Conservation (phyloP, 2,797 vertebrate genomes). For the Clarias fuscus region DNA sequence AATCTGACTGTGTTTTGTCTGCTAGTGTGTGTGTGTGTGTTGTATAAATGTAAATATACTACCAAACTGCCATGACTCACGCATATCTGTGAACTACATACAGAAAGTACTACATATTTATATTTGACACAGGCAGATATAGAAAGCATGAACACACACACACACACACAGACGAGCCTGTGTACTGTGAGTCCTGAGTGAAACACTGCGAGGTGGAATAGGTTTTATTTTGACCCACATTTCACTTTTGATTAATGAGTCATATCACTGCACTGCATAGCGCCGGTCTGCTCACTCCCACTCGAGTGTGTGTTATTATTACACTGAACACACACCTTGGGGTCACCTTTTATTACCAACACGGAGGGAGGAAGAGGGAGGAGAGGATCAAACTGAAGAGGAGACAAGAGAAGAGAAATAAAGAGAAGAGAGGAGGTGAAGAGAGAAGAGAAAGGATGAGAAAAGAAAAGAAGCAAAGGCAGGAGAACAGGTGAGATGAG, state of each 20-base stretch:
- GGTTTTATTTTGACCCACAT: conserved; percentile 48
- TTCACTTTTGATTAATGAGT: conserved; percentile 32
- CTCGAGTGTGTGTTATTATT: neutral
- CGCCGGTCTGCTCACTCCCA: neutral
- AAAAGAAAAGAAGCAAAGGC: neutral
- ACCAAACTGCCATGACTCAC: neutral
- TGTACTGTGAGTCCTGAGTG: neutral
- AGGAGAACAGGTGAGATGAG: too few species aligned
- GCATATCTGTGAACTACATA: neutral
- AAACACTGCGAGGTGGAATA: neutral
- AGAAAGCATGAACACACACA: neutral
- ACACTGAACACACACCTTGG: neutral
- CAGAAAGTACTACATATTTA: neutral
- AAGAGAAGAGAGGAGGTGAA: neutral
- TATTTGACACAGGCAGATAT: neutral
- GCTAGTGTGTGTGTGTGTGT: neutral
- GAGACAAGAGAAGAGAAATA: neutral
- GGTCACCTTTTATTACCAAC: conserved; percentile 12
- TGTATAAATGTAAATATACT: neutral
- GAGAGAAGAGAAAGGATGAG: neutral
- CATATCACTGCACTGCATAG: conserved; percentile 17
- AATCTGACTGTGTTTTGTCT: neutral
- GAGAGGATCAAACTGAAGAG: neutral
- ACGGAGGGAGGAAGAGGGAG: neutral
- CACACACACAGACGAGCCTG: neutral